Evolutionary conservation across 2,113 vertebrate species (phyloP).

Genomic region (Rhea americana): DNA sequence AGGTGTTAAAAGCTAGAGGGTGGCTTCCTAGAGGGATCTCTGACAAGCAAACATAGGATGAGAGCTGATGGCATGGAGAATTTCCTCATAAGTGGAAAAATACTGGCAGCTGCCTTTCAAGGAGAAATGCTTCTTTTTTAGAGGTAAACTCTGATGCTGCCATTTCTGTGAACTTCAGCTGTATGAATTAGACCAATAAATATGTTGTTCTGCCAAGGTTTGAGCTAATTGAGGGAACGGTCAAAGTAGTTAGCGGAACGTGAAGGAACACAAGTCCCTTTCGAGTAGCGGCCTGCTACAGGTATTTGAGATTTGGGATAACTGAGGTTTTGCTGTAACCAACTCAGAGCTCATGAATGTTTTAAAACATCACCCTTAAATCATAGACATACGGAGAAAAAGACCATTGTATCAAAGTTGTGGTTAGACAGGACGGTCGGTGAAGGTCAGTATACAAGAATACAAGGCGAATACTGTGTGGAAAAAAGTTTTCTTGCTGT

Average conservation of each 20-base stretch:
- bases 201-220: background rate
- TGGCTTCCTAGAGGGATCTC: background rate
- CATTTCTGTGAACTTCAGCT: slow-evolving; percentile 36
- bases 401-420: slow-evolving; percentile 16
- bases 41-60: background rate
- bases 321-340: slow-evolving; percentile 46
- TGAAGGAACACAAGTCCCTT: slow-evolving; percentile 31
- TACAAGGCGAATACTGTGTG: slow-evolving; percentile 45
- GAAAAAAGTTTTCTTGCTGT: slow-evolving; percentile 6
- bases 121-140: background rate
- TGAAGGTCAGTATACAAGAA: background rate
- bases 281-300: background rate
- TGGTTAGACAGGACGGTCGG: background rate
- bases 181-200: background rate
- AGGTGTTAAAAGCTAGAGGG: background rate
- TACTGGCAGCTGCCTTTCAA: slow-evolving; percentile 16
- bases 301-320: slow-evolving; percentile 18
- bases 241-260: slow-evolving; percentile 3
- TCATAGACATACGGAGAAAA: slow-evolving; percentile 46
- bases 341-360: background rate
- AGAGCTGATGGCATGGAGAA: background rate
- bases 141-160: slow-evolving; percentile 1
- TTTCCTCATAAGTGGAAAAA: slow-evolving; percentile 46
- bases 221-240: slow-evolving; percentile 19
- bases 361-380: background rate